Conservation (phyloP, 2,113 vertebrate species). For the Erinaceus europaeus region DNA sequence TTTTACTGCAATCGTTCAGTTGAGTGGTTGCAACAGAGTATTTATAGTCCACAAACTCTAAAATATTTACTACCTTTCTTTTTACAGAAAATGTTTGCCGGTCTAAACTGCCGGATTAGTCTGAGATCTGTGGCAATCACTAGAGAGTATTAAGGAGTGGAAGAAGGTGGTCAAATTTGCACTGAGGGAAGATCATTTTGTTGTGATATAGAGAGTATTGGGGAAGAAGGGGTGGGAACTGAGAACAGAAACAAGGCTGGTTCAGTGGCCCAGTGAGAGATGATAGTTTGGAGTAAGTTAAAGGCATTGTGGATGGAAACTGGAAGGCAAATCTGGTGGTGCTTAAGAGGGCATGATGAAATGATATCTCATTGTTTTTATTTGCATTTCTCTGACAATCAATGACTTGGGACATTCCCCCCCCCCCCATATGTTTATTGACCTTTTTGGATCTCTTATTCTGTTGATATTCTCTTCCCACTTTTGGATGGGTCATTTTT, state of each 20-base stretch:
- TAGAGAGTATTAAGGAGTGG: background rate
- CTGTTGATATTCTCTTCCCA: too few species aligned
- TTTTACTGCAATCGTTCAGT: background rate
- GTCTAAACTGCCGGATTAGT: background rate
- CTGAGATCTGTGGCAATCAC: background rate
- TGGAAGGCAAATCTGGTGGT: background rate
- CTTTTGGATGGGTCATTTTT: too few species aligned
- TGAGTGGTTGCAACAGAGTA: background rate
- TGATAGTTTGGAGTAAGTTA: background rate
- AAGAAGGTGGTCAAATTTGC: background rate
- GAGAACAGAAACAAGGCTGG: background rate
- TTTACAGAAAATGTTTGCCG: background rate
- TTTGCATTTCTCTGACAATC: too few species aligned
- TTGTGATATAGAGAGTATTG: background rate
- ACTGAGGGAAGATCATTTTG: background rate
- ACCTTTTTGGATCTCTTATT: too few species aligned
- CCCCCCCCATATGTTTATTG: too few species aligned
- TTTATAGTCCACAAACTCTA: background rate
- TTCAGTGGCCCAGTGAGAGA: background rate
- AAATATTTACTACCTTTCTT: background rate
- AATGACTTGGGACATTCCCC: too few species aligned
- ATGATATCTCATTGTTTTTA: too few species aligned
- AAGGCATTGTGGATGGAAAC: background rate
- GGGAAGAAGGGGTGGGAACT: too few species aligned
- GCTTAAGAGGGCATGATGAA: background rate